Evolutionary conservation across 1,140 invertebrate species (phyloP), one percentile per base, ranked within the genome.

Genomic region (Popillia japonica): DNA sequence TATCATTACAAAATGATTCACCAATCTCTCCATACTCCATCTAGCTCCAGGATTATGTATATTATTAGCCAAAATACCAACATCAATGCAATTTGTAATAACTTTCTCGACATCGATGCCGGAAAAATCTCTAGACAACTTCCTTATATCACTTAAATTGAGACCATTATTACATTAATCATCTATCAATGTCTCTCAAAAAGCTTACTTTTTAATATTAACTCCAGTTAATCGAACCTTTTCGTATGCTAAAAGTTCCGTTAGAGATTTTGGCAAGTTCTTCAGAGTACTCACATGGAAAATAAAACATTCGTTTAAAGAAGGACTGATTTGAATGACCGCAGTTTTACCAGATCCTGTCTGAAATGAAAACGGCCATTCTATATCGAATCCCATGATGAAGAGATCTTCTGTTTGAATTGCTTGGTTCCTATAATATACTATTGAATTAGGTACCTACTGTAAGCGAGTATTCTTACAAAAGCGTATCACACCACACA

Each of bases 301-400:
- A 0, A 92, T 82, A 83, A 91, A 88, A 81, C 90, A 92, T 40
- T 87, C 84, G 40, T 84, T 79, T 55, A 84, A 78, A 41, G 84
- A 80, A 17, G 86, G 85, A 42, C 90, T 87, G 73, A 92, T 87
- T 85, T 92, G 91, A 73, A 90, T 90, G 6, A 92, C 84, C 2
- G 91, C 87, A 14, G 90, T 90, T 85, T 89, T 91, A n/a, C 89
- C 90, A 64, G 88, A 86, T 11, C 90, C 90, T 17, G 89, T 90
- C 87, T 91, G 87, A 79, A 89, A 92, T 80, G 84, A 89, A 80
- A 92, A 91, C 9, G 90, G 90, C 91, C 91, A 92, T 83, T 92
- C 91, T 80, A 91, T 86, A 82, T 92, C 91, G 83, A 92, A 92
- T 9, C 90, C 90, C 79, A 92, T 83, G 0, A 89, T 86, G 41